Evolutionary conservation across 2,113 vertebrate genomes (phyloP).

Genomic region (Hemiscyllium ocellatum): DNA sequence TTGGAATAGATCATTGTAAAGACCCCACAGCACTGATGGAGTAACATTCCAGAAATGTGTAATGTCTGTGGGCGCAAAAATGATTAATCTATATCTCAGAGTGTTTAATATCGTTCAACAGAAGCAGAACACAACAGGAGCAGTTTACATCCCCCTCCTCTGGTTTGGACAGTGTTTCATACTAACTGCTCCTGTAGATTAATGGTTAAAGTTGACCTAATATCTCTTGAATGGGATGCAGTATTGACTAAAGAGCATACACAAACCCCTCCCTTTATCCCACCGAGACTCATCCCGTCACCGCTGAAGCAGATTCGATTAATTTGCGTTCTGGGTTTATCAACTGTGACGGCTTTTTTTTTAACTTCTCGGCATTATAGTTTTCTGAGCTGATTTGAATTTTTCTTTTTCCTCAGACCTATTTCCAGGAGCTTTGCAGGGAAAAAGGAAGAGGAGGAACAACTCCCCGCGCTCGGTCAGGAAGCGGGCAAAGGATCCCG

Average conservation of each 20-base stretch:
- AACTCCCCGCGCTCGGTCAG: conserved; percentile 46
- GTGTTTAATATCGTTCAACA: background rate
- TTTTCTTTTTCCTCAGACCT: conserved; percentile 52
- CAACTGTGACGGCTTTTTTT: background rate
- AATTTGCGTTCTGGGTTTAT: too few species aligned
- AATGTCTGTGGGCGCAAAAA: background rate
- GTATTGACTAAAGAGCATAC: background rate
- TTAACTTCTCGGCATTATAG: background rate
- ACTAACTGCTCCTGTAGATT: background rate
- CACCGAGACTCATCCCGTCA: background rate
- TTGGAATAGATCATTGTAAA: background rate
- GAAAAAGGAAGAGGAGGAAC: conserved; percentile 43
- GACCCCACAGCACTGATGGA: background rate
- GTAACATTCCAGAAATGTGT: background rate
- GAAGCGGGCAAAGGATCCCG: conserved; percentile 45
- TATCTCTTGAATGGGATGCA: background rate
- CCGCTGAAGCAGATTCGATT: too few species aligned
- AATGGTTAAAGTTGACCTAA: background rate
- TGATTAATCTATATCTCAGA: background rate
- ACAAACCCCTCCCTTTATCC: background rate
- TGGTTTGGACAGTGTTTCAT: background rate
- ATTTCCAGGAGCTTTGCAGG: conserved; percentile 53
- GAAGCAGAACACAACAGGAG: background rate
- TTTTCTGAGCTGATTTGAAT: background rate
- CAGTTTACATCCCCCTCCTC: background rate